phyloP scores from a whole-genome alignment of 2,888 invertebrate genomes.

The Netelia melanura region DNA sequence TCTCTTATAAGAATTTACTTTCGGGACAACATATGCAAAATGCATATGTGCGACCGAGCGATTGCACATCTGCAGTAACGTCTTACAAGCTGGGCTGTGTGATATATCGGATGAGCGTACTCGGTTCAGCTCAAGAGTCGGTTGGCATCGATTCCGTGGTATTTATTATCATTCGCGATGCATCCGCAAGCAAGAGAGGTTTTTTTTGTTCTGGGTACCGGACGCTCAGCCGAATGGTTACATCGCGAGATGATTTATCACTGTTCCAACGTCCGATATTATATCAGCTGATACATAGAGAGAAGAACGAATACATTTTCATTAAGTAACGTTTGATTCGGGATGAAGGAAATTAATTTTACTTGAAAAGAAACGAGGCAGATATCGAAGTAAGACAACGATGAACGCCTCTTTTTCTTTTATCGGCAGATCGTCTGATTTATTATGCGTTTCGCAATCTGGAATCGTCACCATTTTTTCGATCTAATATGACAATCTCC shows the following conservation, averaged over 20 bases:
- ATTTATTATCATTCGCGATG: constrained; percentile 56
- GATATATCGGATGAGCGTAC: constrained; percentile 57
- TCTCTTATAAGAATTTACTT: constrained; percentile 48
- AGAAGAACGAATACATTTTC: constrained; percentile 21
- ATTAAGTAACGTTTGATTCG: neutral
- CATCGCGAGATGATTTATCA: constrained; percentile 61
- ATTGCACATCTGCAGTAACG: constrained; percentile 61
- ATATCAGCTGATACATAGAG: constrained; percentile 10
- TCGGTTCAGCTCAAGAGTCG: constrained; percentile 17
- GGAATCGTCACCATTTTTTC: constrained; percentile 14
- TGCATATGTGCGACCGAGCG: constrained; percentile 16
- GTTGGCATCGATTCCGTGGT: constrained; percentile 53
- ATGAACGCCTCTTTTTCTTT: neutral
- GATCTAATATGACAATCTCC: constrained; percentile 38
- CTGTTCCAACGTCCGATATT: constrained; percentile 16
- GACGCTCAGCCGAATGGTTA: constrained; percentile 48
- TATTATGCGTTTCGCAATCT: neutral
- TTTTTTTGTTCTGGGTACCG: constrained; percentile 1
- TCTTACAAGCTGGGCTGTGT: constrained; percentile 52
- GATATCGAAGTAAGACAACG: neutral
- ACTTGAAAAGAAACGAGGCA: neutral
- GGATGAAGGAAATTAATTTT: neutral
- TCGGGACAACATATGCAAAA: constrained; percentile 16
- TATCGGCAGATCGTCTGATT: neutral
- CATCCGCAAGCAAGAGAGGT: constrained; percentile 34